A percentile compares a stretch with the other conserved stretches of the same genome.
phyloP scores from a whole-genome alignment of 2,113 vertebrate genomes.

The Macaca nemestrina region DNA sequence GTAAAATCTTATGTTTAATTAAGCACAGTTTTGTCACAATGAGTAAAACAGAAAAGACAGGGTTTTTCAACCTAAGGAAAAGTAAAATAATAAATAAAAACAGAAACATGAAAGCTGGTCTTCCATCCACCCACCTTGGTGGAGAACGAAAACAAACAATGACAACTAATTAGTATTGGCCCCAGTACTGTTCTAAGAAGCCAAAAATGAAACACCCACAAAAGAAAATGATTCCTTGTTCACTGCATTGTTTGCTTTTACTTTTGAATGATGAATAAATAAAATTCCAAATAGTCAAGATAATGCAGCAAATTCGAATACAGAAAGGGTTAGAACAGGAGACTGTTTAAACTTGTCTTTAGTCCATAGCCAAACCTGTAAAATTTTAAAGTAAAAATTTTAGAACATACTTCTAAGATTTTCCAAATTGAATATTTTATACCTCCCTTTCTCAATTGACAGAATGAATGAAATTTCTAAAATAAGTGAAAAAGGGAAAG shows the following conservation, averaged over 20 bases:
- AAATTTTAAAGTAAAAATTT: not conserved
- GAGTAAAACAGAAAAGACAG: conserved; percentile 36
- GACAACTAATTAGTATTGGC: conserved; percentile 41
- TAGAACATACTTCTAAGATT: not conserved
- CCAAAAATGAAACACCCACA: conserved; percentile 45
- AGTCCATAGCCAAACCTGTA: not conserved
- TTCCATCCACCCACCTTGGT: conserved; percentile 48
- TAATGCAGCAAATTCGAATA: not conserved
- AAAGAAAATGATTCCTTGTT: conserved; percentile 39
- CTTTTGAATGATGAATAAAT: conserved; percentile 46
- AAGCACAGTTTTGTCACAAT: conserved; percentile 53
- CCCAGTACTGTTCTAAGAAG: not conserved
- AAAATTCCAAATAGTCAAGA: conserved; percentile 31
- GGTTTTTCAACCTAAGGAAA: conserved; percentile 60
- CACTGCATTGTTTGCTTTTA: conserved; percentile 37
- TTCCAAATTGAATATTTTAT: conserved; percentile 24
- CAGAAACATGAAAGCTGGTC: conserved; percentile 52
- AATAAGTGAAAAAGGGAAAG: not conserved
- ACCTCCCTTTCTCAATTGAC: not conserved
- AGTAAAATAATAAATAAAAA: conserved; percentile 66
- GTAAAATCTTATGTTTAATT: conserved; percentile 63
- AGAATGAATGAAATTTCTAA: conserved; percentile 11
- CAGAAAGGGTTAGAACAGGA: not conserved
- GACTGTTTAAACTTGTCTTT: not conserved
- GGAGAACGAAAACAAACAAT: conserved; percentile 65